Base-by-base conservation (phyloP, 2,888 invertebrate species). In the Drosophila histrio region DNA sequence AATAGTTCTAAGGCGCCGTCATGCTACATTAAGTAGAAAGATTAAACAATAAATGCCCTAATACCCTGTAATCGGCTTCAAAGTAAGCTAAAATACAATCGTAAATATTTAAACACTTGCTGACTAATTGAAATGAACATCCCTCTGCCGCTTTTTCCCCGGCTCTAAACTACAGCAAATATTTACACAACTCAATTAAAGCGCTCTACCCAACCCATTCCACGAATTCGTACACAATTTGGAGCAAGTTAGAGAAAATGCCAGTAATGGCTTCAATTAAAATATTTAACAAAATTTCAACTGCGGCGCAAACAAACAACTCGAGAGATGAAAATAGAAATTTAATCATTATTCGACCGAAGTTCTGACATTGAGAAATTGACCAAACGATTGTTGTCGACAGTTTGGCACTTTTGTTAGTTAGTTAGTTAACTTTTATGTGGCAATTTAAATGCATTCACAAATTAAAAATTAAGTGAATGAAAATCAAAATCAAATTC, bases 331-430 rank as follows among this genome's bases (percentile, higher is more conserved):
- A 26, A 22, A 28, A 41, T 24, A 11, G 34, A 30, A 58, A 50
- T 30, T 61, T 19, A 24, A 54, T 57, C 72, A 77, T 72, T 77
- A 72, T 59, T 60, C 26, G 72, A 59, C 34, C 34, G 19, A 56
- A 36, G 19, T 57, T 32, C 13, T 66, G 73, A 72, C 73, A 56
- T 62, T 74, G 73, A 72, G 77, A 77, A 74, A 74, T 72, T 57
- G 67, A 66, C 38, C 54, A 56, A 47, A 34, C 61, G 56, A 77
- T 77, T 66, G 78, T 47, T 59, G 36, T 3, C n/a, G 72, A 77
- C 72, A 73, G 77, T 77, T 73, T 77, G 71, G 52, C 71, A 72
- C 59, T 57, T 75, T 64, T 77, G 73, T 59, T 62, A 19, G 38
- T 9, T 21, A 72, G 73, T 59, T 62, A 19, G 38, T 9, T 21